These are phyloP conservation scores for Ceratina australensis DNA, from an alignment of 1,140 invertebrate species.

Conservation along the genomic window DNA sequence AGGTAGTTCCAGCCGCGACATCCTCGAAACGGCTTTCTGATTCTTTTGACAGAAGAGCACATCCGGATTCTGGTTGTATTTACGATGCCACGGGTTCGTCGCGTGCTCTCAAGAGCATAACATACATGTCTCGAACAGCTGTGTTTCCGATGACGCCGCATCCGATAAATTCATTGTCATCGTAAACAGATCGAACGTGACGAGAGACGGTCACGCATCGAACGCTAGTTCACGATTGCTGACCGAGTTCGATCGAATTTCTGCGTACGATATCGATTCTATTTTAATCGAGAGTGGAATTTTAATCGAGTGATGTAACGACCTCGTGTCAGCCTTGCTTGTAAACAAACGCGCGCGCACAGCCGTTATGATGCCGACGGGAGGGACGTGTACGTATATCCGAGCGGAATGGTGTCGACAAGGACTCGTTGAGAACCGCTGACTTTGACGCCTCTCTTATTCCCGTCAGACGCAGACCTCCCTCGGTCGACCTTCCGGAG, in stretches of 20 bases:
- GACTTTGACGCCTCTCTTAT: conserved; percentile 28
- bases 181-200: neutral
- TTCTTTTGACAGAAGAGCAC: neutral
- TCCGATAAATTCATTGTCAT: neutral
- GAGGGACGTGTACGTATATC: neutral
- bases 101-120: neutral
- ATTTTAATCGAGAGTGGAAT: too few relatives aligned
- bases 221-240: neutral
- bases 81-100: neutral
- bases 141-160: conserved; percentile 7
- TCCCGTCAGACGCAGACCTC: conserved; percentile 33
- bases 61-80: neutral
- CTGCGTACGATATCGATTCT: neutral
- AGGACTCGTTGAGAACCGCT: conserved; percentile 12
- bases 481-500: conserved; percentile 34
- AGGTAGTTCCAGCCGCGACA: neutral
- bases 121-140: conserved; percentile 22
- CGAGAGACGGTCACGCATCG: neutral
- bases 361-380: too few relatives aligned
- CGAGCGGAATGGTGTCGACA: neutral
- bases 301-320: too few relatives aligned
- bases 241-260: neutral
- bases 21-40: neutral
- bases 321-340: neutral
- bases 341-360: too few relatives aligned